A percentile compares a stretch with the other conserved stretches of the same genome.
Evolutionary conservation across 2,888 invertebrate species (phyloP).

Genomic region (Nomada fucata): DNA sequence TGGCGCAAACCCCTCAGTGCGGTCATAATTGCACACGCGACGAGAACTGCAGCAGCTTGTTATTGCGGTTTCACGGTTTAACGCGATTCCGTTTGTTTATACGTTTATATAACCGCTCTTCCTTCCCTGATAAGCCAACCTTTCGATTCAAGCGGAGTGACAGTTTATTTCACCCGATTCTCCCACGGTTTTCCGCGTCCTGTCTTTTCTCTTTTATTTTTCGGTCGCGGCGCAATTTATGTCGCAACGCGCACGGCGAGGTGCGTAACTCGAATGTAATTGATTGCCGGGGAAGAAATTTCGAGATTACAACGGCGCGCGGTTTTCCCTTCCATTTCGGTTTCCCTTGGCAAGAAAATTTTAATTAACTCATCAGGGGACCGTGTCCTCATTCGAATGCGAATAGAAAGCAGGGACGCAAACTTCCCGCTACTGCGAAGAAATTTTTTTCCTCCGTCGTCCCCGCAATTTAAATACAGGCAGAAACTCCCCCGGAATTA

Average conservation of each 20-base stretch:
- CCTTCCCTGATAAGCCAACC: slow-evolving; percentile 12
- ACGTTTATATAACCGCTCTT: slow-evolving; percentile 12
- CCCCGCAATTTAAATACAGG: slow-evolving; percentile 17
- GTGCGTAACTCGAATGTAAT: not conserved
- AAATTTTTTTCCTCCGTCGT: slow-evolving; percentile 21
- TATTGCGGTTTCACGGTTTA: slow-evolving; percentile 51
- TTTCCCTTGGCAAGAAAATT: slow-evolving; percentile 32
- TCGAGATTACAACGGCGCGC: not conserved
- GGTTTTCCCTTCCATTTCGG: not conserved
- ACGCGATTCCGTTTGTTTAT: slow-evolving; percentile 38
- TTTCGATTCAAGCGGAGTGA: not conserved
- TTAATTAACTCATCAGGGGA: slow-evolving; percentile 43
- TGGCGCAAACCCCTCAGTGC: slow-evolving; percentile 9
- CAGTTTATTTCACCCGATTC: not conserved
- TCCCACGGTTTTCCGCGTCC: not conserved
- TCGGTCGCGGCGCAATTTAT: too few relatives aligned
- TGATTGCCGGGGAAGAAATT: not conserved
- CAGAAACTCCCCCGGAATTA: slow-evolving; percentile 3
- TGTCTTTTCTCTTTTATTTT: too few relatives aligned
- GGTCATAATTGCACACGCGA: slow-evolving; percentile 47
- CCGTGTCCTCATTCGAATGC: slow-evolving; percentile 27
- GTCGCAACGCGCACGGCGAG: too few relatives aligned
- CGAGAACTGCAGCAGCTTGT: slow-evolving; percentile 36
- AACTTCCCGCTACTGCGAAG: slow-evolving; percentile 20
- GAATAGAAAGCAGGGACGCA: slow-evolving; percentile 36